Evolutionary conservation across 2,113 vertebrate species (phyloP).

Genomic region (Muntiacus muntjak): DNA sequence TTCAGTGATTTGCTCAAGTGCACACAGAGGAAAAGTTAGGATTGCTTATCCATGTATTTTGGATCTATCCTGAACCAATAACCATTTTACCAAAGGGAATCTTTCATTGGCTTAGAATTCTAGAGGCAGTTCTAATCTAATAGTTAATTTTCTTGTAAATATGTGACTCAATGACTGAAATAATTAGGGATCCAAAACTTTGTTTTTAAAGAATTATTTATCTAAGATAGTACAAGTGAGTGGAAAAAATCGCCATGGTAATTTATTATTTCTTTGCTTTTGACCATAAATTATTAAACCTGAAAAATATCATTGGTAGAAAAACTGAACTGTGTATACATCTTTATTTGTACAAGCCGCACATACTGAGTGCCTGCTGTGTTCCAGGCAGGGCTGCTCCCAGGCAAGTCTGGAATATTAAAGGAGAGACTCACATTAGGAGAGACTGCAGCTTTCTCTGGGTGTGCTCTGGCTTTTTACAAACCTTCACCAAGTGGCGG

Average conservation of each 20-base stretch:
- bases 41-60: background rate
- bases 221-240: background rate
- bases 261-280: constrained; percentile 52
- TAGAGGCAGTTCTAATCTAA: background rate
- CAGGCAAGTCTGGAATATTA: background rate
- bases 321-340: constrained; percentile 15
- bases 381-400: background rate
- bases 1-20: constrained; percentile 18
- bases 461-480: background rate
- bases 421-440: background rate
- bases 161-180: background rate
- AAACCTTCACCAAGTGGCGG: background rate
- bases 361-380: background rate
- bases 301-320: constrained; percentile 51
- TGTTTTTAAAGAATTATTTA: constrained; percentile 23
- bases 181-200: constrained; percentile 2
- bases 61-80: background rate
- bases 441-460: background rate
- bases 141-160: background rate
- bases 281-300: constrained; percentile 62
- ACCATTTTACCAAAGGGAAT: background rate
- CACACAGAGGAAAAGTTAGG: background rate
- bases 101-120: constrained; percentile 10
- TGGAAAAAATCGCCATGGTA: background rate
- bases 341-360: constrained; percentile 36